A percentile compares a stretch with the other conserved stretches of the same genome.
These are phyloP conservation scores for Etheostoma perlongum DNA, from an alignment of 2,797 vertebrate species.

Conservation along the genomic window DNA sequence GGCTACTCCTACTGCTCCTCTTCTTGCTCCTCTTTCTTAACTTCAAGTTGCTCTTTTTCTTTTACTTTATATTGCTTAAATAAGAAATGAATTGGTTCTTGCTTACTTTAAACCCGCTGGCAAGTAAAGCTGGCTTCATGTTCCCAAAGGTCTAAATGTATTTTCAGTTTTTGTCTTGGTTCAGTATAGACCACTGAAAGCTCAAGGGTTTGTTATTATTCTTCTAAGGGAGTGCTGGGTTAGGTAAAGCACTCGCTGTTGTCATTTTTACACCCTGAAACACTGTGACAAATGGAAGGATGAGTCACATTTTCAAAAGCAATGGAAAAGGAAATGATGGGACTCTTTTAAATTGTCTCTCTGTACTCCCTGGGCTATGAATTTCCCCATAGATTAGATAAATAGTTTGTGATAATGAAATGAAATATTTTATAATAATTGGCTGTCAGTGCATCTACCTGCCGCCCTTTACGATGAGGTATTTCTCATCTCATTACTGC, in stretches of 20 bases:
- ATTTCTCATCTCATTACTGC: constrained; percentile 48
- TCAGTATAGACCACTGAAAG: constrained; percentile 27
- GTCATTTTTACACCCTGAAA: constrained; percentile 65
- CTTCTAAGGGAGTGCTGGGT: constrained; percentile 40
- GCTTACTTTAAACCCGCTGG: constrained; percentile 20
- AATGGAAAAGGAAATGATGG: constrained; percentile 52
- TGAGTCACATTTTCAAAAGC: constrained; percentile 67
- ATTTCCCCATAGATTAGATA: constrained; percentile 49
- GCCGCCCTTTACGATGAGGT: constrained; percentile 28
- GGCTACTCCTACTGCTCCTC: neutral
- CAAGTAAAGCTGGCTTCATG: constrained; percentile 27
- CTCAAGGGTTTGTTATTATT: constrained; percentile 45
- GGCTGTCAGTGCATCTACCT: constrained; percentile 41
- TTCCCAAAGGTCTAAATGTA: constrained; percentile 35
- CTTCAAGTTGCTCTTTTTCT: neutral
- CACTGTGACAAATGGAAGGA: constrained; percentile 59
- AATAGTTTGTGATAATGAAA: constrained; percentile 47
- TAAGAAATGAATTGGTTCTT: constrained; percentile 13
- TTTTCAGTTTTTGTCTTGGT: constrained; percentile 40
- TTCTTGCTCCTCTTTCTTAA: constrained; percentile 13
- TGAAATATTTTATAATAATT: constrained; percentile 61
- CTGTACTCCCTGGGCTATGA: constrained; percentile 37
- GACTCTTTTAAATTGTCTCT: constrained; percentile 54
- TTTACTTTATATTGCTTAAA: constrained; percentile 24
- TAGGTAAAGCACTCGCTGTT: constrained; percentile 47